Evolutionary conservation across 1,140 invertebrate species (phyloP).

Genomic region (Lepidurus apus): DNA sequence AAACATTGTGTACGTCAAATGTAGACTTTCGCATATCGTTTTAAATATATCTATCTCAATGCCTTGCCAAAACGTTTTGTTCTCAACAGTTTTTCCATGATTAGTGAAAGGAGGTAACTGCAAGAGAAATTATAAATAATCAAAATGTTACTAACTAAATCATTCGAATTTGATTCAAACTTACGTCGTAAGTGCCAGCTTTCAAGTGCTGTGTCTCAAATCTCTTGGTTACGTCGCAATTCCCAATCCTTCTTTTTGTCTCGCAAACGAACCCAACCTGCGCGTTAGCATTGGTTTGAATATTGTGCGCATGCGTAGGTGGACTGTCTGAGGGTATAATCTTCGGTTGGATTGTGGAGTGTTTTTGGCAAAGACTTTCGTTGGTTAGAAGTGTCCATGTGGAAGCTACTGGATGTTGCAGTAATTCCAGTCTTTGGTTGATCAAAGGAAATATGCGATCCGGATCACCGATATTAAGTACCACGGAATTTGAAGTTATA

Average conservation of each 20-base stretch:
- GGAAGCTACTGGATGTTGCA: no score
- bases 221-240: background rate
- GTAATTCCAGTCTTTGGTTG: no score
- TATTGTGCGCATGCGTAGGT: no score
- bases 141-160: background rate
- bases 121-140: background rate
- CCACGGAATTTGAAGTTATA: no score
- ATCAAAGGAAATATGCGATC: no score
- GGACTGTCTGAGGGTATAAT: no score
- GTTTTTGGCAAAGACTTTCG: no score
- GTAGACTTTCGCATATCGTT: background rate
- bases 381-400: no score
- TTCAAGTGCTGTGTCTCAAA: background rate
- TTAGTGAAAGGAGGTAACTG: conserved; percentile 5
- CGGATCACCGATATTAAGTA: no score
- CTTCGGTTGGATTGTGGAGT: no score
- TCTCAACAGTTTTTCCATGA: background rate
- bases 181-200: conserved; percentile 3
- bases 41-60: background rate
- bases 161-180: background rate
- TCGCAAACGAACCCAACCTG: background rate
- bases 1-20: background rate
- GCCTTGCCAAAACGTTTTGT: background rate
- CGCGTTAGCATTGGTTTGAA: no score
- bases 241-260: background rate